These are phyloP conservation scores for Phoxinus phoxinus DNA, from an alignment of 2,113 vertebrate genomes.

Conservation along the genomic window DNA sequence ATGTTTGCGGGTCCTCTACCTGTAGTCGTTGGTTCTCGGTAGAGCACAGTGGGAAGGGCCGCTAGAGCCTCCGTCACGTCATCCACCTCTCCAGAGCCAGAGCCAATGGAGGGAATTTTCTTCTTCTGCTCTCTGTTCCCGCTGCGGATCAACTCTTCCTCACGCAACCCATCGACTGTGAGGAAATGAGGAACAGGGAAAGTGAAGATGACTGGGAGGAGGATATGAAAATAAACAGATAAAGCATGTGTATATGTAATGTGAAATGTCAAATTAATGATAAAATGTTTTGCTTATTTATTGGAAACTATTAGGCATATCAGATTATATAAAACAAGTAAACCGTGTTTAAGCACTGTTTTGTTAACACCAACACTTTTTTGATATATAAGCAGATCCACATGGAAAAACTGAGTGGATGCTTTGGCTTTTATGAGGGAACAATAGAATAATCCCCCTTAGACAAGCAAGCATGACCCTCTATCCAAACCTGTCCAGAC, in stretches of 20 bases:
- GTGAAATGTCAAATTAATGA: not conserved
- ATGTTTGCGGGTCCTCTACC: constrained; percentile 44
- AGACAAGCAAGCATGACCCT: constrained; percentile 59
- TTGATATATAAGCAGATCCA: not conserved
- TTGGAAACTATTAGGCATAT: not conserved
- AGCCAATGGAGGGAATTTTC: constrained; percentile 67
- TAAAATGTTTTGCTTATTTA: not conserved
- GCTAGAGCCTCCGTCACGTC: constrained; percentile 66
- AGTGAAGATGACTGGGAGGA: not conserved
- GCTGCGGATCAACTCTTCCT: constrained; percentile 75
- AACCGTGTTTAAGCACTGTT: not conserved
- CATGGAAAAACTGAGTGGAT: constrained; percentile 37
- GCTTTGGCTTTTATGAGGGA: constrained; percentile 21
- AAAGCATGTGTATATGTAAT: not conserved
- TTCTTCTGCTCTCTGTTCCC: constrained; percentile 71
- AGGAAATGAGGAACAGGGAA: not conserved
- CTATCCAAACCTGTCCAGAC: constrained; percentile 63
- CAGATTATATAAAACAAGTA: not conserved
- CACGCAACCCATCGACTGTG: constrained; percentile 69
- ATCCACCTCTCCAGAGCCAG: constrained; percentile 72
- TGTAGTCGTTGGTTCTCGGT: constrained; percentile 63
- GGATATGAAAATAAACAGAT: no score
- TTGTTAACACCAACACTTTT: not conserved
- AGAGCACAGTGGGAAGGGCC: constrained; percentile 68
- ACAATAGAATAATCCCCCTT: constrained; percentile 62